Percentiles rank a stretch among this genome's conserved stretches.
These are phyloP conservation scores for Motacilla alba DNA, from an alignment of 2,113 vertebrate genomes.

Conservation along the genomic window DNA sequence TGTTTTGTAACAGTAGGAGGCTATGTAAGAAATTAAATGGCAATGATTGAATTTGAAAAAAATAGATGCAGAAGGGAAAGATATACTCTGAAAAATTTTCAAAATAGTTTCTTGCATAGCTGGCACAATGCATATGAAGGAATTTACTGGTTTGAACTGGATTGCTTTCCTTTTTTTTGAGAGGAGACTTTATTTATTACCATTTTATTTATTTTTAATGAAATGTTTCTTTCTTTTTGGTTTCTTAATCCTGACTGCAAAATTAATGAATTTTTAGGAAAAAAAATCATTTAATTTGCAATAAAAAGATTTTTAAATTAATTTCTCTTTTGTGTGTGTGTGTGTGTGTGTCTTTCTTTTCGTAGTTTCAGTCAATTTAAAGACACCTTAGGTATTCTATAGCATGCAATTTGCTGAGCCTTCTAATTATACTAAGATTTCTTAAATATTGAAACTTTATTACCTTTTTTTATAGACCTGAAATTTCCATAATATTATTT, in stretches of 20 bases:
- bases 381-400: background rate
- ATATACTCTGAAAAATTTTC: background rate
- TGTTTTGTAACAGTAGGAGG: background rate
- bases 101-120: background rate
- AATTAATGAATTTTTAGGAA: background rate
- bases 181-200: background rate
- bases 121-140: background rate
- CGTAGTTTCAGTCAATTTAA: background rate
- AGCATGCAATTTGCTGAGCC: background rate
- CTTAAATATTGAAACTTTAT: background rate
- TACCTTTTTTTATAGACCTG: background rate
- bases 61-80: background rate
- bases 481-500: slow-evolving; percentile 12
- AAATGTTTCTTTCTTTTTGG: background rate
- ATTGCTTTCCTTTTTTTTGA: background rate
- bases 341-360: background rate
- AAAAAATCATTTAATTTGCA: background rate
- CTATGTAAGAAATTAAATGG: background rate
- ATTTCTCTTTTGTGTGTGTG: background rate
- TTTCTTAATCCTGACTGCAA: background rate
- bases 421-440: background rate
- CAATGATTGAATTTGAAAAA: background rate
- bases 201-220: background rate
- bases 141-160: background rate
- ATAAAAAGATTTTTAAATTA: background rate